phyloP scores from a whole-genome alignment of 2,888 invertebrate genomes.

The Philereme transversata region DNA sequence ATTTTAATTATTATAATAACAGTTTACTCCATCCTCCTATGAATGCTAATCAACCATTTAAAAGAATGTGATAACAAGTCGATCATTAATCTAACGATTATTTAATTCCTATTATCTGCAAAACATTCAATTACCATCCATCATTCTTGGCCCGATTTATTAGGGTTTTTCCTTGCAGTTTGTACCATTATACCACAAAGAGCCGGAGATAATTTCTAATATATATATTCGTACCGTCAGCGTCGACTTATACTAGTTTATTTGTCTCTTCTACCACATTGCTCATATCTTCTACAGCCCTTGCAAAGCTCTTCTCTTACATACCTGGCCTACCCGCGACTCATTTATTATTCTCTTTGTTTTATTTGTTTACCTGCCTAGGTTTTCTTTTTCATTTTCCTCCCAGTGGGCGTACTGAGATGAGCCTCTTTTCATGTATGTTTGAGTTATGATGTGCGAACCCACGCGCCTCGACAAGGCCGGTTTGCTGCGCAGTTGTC shows the following conservation, averaged over 20 bases:
- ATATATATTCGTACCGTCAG: no score
- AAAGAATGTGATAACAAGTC: constrained; percentile 30
- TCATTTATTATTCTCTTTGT: background rate
- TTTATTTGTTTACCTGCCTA: background rate
- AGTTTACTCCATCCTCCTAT: constrained; percentile 20
- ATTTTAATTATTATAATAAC: constrained; percentile 38
- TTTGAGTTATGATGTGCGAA: constrained; percentile 66
- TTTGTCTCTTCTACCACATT: no score
- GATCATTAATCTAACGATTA: constrained; percentile 18
- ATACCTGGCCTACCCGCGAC: background rate
- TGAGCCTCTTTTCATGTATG: constrained; percentile 57
- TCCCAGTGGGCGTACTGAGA: constrained; percentile 45
- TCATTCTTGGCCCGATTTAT: background rate
- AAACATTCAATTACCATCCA: background rate
- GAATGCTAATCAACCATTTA: constrained; percentile 25
- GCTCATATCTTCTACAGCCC: no score
- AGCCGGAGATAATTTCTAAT: no score
- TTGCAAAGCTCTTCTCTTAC: no score
- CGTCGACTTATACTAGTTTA: no score
- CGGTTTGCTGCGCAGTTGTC: constrained; percentile 76
- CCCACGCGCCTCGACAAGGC: constrained; percentile 77
- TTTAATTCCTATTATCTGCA: background rate
- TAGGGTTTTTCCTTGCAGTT: background rate
- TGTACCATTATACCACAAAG: no score
- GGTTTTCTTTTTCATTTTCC: constrained; percentile 37